Conservation (phyloP, 2,888 invertebrate species). For the Aphidius colemani region DNA sequence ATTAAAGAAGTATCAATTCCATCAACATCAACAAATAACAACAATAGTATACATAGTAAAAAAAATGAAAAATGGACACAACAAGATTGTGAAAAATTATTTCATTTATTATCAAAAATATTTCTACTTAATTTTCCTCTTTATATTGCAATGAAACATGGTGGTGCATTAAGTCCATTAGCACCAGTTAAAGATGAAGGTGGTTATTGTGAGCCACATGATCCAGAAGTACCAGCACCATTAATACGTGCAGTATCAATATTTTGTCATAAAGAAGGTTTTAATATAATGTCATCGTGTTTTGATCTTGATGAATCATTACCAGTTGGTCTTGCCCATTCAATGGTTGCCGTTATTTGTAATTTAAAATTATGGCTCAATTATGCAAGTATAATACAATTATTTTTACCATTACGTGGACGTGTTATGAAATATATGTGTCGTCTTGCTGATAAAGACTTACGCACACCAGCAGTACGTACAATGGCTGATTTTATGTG, state of each 20-base stretch:
- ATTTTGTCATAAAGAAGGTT: conserved; percentile 90
- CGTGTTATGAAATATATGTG: conserved; percentile 93
- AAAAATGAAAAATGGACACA: conserved; percentile 67
- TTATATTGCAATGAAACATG: conserved; percentile 85
- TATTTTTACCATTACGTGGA: conserved; percentile 85
- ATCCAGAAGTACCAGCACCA: conserved; percentile 90
- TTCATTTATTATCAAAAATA: conserved; percentile 85
- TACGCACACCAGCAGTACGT: conserved; percentile 84
- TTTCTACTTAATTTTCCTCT: conserved; percentile 90
- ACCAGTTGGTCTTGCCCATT: conserved; percentile 88
- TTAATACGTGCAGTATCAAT: conserved; percentile 89
- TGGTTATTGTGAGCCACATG: conserved; percentile 88
- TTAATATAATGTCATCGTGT: conserved; percentile 84
- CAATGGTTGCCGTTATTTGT: conserved; percentile 88
- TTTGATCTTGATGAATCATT: conserved; percentile 80
- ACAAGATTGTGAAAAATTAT: conserved; percentile 85
- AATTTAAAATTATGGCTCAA: conserved; percentile 94
- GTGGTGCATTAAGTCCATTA: conserved; percentile 63
- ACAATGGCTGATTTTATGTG: conserved; percentile 97
- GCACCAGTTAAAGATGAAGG: conserved; percentile 72
- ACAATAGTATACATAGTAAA: too few species aligned
- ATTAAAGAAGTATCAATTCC: conserved; percentile 29
- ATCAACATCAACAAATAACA: not conserved
- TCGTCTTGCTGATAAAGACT: conserved; percentile 87
- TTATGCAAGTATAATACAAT: conserved; percentile 84